Conservation (phyloP, 2,797 vertebrate genomes). For the Uromys caudimaculatus region DNA sequence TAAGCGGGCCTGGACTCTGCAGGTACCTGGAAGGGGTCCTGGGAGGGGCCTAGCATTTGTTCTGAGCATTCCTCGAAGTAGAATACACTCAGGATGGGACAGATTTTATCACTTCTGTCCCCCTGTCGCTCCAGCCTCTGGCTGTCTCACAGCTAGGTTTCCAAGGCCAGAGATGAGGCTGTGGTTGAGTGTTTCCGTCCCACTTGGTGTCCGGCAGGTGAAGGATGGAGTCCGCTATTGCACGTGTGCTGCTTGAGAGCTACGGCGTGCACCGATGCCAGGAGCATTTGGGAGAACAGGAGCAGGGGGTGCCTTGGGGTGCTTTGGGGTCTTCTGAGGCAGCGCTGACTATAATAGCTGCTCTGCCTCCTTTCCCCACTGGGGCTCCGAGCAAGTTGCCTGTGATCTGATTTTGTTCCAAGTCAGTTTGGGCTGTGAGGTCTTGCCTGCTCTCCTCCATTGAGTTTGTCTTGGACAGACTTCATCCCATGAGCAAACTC, state of each 20-base stretch:
- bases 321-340: neutral
- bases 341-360: neutral
- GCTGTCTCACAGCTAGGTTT: neutral
- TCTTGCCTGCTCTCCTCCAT: conserved; percentile 71
- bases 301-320: neutral
- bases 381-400: conserved; percentile 53
- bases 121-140: neutral
- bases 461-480: conserved; percentile 78
- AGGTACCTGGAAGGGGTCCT: neutral
- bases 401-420: conserved; percentile 68
- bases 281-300: neutral
- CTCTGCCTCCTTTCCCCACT: neutral
- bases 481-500: conserved; percentile 74
- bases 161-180: neutral
- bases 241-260: neutral
- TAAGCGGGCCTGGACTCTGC: neutral
- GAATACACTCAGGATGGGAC: neutral
- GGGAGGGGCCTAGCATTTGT: neutral
- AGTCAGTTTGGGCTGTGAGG: conserved; percentile 72
- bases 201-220: neutral
- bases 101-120: neutral
- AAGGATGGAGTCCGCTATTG: neutral
- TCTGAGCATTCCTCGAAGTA: neutral
- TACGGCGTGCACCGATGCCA: neutral
- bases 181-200: neutral